Conservation (phyloP, 2,888 invertebrate species). For the Blastobasis lacticolella region DNA sequence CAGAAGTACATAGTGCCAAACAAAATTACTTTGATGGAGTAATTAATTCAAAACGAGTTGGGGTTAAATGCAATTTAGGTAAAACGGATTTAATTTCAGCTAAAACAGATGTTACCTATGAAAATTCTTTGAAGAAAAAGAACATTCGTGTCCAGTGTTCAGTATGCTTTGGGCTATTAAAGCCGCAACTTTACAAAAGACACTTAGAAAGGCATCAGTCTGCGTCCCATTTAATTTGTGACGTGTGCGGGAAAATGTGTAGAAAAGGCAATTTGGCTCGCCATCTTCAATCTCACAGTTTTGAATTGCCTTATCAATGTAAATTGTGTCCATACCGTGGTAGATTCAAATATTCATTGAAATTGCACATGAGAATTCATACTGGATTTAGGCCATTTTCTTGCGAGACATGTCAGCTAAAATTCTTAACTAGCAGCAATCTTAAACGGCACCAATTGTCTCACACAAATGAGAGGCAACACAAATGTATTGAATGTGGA, state of each 20-base stretch:
- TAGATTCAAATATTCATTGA: conserved; percentile 11
- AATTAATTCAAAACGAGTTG: conserved; percentile 4
- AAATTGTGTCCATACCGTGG: conserved; percentile 17
- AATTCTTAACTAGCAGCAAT: conserved; percentile 46
- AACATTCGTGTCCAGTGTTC: conserved; percentile 29
- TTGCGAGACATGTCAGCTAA: conserved; percentile 40
- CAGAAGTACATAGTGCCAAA: not conserved
- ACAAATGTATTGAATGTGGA: conserved; percentile 41
- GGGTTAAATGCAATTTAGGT: conserved; percentile 16
- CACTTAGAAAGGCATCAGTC: conserved; percentile 30
- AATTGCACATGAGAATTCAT: conserved; percentile 14
- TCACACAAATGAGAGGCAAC: conserved; percentile 39
- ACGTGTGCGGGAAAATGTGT: conserved; percentile 47
- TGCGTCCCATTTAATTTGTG: conserved; percentile 40
- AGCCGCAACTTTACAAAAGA: conserved; percentile 29
- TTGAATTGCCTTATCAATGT: conserved; percentile 16
- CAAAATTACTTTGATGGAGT: not conserved
- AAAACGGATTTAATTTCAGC: conserved; percentile 16
- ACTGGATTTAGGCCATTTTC: conserved; percentile 45
- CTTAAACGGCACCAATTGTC: conserved; percentile 45
- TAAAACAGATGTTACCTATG: conserved; percentile 23
- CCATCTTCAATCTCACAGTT: conserved; percentile 28
- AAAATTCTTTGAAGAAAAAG: conserved; percentile 23
- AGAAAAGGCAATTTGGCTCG: conserved; percentile 42
- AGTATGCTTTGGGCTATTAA: conserved; percentile 24